A percentile compares a stretch with the other conserved stretches of the same genome.
Conservation (phyloP, 2,888 invertebrate species). For the Hemithea aestivaria region DNA sequence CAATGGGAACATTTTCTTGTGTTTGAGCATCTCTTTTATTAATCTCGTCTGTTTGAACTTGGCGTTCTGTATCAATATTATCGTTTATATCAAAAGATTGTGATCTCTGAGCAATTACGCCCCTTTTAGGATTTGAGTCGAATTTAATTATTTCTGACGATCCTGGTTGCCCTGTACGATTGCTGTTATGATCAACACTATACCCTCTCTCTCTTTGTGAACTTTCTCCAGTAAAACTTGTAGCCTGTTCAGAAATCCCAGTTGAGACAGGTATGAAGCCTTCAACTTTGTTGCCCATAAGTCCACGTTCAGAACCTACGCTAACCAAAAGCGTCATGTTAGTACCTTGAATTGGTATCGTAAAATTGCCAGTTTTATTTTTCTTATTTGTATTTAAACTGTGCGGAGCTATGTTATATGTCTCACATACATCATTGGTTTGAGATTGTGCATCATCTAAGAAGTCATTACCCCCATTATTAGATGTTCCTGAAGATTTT, state of each 20-base stretch:
- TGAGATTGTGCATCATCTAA: constrained; percentile 2
- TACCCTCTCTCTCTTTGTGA: constrained; percentile 52
- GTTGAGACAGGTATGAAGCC: constrained; percentile 39
- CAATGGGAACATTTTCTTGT: not conserved
- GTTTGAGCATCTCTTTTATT: constrained; percentile 1
- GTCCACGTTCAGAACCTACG: constrained; percentile 31
- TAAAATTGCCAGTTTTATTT: constrained; percentile 41
- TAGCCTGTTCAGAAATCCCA: constrained; percentile 38
- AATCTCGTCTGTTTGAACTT: constrained; percentile 9
- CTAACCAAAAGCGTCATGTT: constrained; percentile 63
- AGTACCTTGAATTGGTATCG: constrained; percentile 65
- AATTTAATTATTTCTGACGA: constrained; percentile 21
- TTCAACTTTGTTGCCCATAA: constrained; percentile 15
- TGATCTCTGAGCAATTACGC: constrained; percentile 30
- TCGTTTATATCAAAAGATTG: constrained; percentile 41
- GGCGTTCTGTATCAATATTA: constrained; percentile 45
- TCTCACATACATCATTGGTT: constrained; percentile 1
- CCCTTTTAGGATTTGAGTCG: constrained; percentile 49
- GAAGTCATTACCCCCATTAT: constrained; percentile 11
- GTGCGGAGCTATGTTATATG: constrained; percentile 11
- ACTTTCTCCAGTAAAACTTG: constrained; percentile 47
- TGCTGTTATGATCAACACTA: constrained; percentile 18
- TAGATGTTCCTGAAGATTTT: constrained; percentile 22
- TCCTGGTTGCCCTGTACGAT: not conserved
- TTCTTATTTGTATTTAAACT: constrained; percentile 6